Evolutionary conservation across 1,140 invertebrate genomes (phyloP).

Genomic region (Colletes latitarsis): DNA sequence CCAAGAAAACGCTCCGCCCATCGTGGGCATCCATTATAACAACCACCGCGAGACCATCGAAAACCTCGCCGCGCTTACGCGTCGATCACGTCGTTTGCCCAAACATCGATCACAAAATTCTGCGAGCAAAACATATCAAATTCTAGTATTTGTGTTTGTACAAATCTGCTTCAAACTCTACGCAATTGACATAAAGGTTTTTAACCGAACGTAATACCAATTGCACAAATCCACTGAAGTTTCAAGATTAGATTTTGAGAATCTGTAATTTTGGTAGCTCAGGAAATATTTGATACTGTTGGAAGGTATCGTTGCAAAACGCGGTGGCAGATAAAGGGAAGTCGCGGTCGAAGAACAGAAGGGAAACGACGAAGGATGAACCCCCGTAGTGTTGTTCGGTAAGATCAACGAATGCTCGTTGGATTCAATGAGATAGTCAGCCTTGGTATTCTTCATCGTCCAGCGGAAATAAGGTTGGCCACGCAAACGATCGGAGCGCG

Average conservation of each 20-base stretch:
- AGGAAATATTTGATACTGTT: too few species aligned
- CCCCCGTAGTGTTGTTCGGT: constrained; percentile 19
- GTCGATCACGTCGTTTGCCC: not conserved
- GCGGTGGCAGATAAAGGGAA: too few species aligned
- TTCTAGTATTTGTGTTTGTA: too few species aligned
- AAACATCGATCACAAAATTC: too few species aligned
- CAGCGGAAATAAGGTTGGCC: constrained; percentile 60
- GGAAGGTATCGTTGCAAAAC: constrained; percentile 6
- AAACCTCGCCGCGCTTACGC: not conserved
- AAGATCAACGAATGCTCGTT: constrained; percentile 36
- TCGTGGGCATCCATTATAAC: constrained; percentile 19
- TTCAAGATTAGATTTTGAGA: too few species aligned
- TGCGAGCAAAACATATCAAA: too few species aligned
- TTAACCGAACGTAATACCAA: too few species aligned
- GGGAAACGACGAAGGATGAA: constrained; percentile 25
- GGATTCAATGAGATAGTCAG: constrained; percentile 42
- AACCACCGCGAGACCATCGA: not conserved
- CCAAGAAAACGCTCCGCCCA: constrained; percentile 29
- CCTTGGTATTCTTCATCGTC: constrained; percentile 51
- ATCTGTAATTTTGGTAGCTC: too few species aligned
- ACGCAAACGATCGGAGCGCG: constrained; percentile 41
- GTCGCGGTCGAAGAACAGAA: not conserved
- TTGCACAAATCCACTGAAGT: too few species aligned
- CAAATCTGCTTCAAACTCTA: too few species aligned
- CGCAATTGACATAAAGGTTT: too few species aligned